Evolutionary conservation across 2,113 vertebrate genomes (phyloP).

Genomic region (Epinephelus moara): DNA sequence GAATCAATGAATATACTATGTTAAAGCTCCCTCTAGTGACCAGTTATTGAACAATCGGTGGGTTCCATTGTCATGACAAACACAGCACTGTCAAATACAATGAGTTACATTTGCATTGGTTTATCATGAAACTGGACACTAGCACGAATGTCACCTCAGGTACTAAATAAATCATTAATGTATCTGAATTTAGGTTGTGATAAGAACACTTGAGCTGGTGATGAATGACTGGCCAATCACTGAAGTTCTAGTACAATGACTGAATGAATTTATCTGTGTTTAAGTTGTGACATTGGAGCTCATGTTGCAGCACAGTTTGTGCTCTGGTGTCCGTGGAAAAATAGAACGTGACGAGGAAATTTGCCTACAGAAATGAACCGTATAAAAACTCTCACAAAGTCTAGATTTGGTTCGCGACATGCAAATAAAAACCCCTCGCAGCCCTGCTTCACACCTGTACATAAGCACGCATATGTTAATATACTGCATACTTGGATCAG

Average conservation of each 20-base stretch:
- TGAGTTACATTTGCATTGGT: background rate
- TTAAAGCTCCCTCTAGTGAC: no score
- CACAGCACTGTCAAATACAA: background rate
- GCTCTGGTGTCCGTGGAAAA: background rate
- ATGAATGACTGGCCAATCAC: no score
- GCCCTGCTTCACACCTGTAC: background rate
- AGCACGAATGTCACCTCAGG: background rate
- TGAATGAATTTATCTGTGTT: background rate
- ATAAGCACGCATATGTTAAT: background rate
- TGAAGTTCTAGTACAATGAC: no score
- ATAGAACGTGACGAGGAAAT: background rate
- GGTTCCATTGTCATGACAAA: no score
- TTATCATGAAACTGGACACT: background rate
- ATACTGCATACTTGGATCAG: background rate
- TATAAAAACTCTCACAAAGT: background rate
- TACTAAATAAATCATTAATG: background rate
- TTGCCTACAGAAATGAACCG: slow-evolving; percentile 16
- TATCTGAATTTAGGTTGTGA: no score
- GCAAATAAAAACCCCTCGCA: background rate
- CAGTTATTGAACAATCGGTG: no score
- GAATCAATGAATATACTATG: no score
- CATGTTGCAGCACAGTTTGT: background rate
- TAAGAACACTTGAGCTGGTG: no score
- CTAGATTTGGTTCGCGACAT: background rate
- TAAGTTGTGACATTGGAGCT: background rate